These are phyloP conservation scores for Cosmia pyralina DNA, from an alignment of 2,888 invertebrate species.

Conservation along the genomic window DNA sequence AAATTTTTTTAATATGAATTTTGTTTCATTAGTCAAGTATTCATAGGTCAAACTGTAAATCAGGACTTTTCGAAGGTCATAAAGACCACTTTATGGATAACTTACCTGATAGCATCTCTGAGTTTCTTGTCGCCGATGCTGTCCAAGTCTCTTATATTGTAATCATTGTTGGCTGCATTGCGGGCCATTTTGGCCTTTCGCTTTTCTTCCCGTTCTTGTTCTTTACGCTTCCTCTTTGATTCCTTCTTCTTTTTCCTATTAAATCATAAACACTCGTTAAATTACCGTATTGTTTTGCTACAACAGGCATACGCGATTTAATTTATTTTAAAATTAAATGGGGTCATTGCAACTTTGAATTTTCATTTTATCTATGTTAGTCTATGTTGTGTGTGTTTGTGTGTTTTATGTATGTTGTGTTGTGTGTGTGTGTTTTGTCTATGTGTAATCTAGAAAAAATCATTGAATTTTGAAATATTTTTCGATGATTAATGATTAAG, in stretches of 20 bases:
- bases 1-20: neutral
- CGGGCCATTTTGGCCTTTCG: constrained; percentile 92
- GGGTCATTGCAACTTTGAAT: too few relatives aligned
- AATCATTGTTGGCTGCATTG: constrained; percentile 89
- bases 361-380: neutral
- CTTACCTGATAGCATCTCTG: constrained; percentile 92
- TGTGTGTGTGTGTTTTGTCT: too few relatives aligned
- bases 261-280: neutral
- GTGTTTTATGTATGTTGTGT: too few relatives aligned
- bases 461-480: neutral
- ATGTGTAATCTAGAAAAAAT: neutral
- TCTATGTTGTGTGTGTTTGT: too few relatives aligned
- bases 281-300: neutral
- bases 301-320: neutral
- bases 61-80: neutral
- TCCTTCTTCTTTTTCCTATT: constrained; percentile 92
- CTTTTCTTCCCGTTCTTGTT: constrained; percentile 92
- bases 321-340: neutral
- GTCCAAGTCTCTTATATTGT: constrained; percentile 92
- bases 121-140: constrained; percentile 92
- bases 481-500: neutral
- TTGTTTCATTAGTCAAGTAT: neutral
- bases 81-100: neutral
- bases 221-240: constrained; percentile 93
- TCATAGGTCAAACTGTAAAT: neutral